Conservation (phyloP, 2,888 invertebrate species). For the Euclidia mi region DNA sequence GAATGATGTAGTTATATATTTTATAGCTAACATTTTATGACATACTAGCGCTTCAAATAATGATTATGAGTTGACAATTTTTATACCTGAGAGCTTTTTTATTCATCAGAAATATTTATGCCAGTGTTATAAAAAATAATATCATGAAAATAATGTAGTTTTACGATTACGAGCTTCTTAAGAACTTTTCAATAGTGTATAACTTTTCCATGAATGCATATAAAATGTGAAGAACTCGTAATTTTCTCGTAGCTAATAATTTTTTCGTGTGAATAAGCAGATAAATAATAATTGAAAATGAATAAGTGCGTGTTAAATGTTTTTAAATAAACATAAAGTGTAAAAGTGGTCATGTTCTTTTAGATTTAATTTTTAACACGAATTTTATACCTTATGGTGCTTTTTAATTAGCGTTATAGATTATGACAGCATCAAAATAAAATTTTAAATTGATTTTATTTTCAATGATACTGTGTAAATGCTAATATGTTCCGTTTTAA, state of each 20-base stretch:
- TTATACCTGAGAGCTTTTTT: conserved; percentile 19
- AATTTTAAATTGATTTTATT: too few relatives aligned
- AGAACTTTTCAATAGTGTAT: conserved; percentile 24
- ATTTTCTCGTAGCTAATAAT: conserved; percentile 6
- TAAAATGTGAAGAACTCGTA: conserved; percentile 25
- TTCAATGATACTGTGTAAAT: too few relatives aligned
- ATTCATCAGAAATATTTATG: conserved; percentile 33
- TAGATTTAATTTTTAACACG: neutral
- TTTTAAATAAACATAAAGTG: neutral
- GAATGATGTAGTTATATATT: conserved; percentile 20
- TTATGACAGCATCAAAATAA: neutral
- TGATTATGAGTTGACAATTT: conserved; percentile 12
- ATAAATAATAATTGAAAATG: conserved; percentile 12
- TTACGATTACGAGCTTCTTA: conserved; percentile 41
- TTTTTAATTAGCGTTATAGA: too few relatives aligned
- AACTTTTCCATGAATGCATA: conserved; percentile 26
- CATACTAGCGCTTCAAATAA: conserved; percentile 13
- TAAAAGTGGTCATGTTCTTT: neutral
- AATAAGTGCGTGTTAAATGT: conserved; percentile 6
- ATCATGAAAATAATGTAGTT: conserved; percentile 18
- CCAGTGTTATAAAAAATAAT: conserved; percentile 25
- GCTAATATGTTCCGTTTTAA: too few relatives aligned
- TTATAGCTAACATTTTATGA: conserved; percentile 14
- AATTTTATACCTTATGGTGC: neutral
- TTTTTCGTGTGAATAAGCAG: conserved; percentile 6